Percentiles rank a stretch among this genome's conserved stretches.
Conservation (phyloP, 2,888 invertebrate genomes). For the Ctena decussata region DNA sequence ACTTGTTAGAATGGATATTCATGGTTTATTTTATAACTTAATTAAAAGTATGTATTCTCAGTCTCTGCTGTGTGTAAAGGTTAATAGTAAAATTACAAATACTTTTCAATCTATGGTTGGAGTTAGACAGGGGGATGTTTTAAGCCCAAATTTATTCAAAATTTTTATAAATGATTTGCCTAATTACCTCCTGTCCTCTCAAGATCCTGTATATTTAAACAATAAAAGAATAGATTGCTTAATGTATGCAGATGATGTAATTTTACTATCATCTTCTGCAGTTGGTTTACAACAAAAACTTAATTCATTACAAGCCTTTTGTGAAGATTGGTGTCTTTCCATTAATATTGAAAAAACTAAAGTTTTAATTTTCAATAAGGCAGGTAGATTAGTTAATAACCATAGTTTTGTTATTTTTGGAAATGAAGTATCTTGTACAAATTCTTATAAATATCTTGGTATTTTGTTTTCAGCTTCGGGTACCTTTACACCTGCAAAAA, state of each 20-base stretch:
- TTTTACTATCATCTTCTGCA: conserved; percentile 12
- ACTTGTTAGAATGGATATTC: not conserved
- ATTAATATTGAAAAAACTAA: not conserved
- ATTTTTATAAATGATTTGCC: conserved; percentile 15
- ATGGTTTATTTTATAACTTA: not conserved
- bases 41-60: conserved; percentile 1
- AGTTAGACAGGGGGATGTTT: conserved; percentile 11
- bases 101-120: conserved; percentile 1
- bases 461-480: not conserved
- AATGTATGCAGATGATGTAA: conserved; percentile 9
- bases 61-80: not conserved
- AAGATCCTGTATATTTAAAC: not conserved
- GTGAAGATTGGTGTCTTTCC: not conserved
- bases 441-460: conserved; percentile 2
- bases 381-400: not conserved
- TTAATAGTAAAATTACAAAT: not conserved
- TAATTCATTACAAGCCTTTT: not conserved
- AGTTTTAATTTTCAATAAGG: not conserved
- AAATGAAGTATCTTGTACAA: not conserved
- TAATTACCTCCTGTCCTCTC: not conserved
- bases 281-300: conserved; percentile 4
- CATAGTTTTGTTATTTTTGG: not conserved
- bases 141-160: conserved; percentile 16
- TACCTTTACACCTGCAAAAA: conserved; percentile 2
- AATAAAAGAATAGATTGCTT: not conserved